phyloP scores from a whole-genome alignment of 2,797 vertebrate species.

The Poeciliopsis paucimaculata region DNA sequence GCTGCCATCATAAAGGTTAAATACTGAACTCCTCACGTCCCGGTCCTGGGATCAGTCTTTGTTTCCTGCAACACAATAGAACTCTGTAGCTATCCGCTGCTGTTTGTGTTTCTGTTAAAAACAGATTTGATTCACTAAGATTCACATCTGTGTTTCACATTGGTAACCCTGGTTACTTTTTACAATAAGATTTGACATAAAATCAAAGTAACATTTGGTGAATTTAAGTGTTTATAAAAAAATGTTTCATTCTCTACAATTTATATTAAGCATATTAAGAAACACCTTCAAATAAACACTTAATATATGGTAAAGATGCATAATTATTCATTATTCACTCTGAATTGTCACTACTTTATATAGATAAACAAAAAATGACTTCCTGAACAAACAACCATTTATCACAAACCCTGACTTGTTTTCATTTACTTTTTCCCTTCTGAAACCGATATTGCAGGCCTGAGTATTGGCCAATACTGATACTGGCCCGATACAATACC shows the following conservation, averaged over 20 bases:
- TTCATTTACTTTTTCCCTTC: background rate
- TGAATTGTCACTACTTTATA: too few species aligned
- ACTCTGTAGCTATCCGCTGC: background rate
- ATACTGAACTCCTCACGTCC: background rate
- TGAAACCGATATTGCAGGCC: too few species aligned
- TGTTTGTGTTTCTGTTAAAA: background rate
- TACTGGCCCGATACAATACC: too few species aligned
- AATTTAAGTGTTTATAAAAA: background rate
- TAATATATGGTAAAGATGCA: too few species aligned
- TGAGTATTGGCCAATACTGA: too few species aligned
- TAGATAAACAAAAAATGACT: too few species aligned
- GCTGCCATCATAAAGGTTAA: slow-evolving; percentile 28
- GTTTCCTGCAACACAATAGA: background rate
- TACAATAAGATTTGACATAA: background rate
- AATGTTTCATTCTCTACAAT: background rate
- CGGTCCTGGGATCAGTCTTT: background rate
- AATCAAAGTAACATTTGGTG: background rate
- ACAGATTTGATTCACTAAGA: background rate
- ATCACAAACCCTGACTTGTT: background rate
- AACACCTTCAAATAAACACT: too few species aligned
- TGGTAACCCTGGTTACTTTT: background rate
- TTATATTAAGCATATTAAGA: too few species aligned
- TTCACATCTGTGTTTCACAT: background rate
- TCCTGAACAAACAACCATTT: too few species aligned
- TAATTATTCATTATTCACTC: too few species aligned